A percentile compares a stretch with the other conserved stretches of the same genome.
Evolutionary conservation across 2,888 invertebrate species (phyloP).

Genomic region (Amphiduros pacificus): DNA sequence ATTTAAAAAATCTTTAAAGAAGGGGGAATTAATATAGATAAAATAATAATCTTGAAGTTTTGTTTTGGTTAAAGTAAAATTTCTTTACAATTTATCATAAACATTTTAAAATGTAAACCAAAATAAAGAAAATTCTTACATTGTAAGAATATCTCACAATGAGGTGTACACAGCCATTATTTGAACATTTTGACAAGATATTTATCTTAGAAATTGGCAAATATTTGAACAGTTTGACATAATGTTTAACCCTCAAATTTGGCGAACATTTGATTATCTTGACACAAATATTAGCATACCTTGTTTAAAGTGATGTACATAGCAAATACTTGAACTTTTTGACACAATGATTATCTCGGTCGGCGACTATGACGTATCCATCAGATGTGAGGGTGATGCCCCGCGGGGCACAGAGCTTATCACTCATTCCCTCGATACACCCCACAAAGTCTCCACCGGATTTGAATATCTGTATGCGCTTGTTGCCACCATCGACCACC

Average conservation of each 20-base stretch:
- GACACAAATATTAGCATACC: no score
- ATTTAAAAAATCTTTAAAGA: no score
- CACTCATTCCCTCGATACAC: constrained; percentile 28
- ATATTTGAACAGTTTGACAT: no score
- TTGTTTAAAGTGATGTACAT: constrained; percentile 7
- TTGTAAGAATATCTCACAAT: no score
- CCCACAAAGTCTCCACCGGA: constrained; percentile 20
- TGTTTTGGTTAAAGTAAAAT: no score
- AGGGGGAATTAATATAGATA: no score
- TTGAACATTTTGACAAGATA: constrained; percentile 29
- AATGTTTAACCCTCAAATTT: no score
- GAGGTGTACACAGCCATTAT: constrained; percentile 11
- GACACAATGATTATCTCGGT: constrained; percentile 33
- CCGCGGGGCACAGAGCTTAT: constrained; percentile 27
- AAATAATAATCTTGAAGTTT: no score
- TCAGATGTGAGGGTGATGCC: constrained; percentile 32
- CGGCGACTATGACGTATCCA: constrained; percentile 29
- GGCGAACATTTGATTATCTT: no score
- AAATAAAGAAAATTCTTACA: no score
- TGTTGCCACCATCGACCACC: constrained; percentile 33
- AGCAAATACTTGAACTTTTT: constrained; percentile 31
- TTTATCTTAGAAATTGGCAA: constrained; percentile 27
- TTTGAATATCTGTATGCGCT: constrained; percentile 29
- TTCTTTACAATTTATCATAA: not conserved
- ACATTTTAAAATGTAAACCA: not conserved